Conservation (phyloP, 2,888 invertebrate genomes). For the Philereme transversata region DNA sequence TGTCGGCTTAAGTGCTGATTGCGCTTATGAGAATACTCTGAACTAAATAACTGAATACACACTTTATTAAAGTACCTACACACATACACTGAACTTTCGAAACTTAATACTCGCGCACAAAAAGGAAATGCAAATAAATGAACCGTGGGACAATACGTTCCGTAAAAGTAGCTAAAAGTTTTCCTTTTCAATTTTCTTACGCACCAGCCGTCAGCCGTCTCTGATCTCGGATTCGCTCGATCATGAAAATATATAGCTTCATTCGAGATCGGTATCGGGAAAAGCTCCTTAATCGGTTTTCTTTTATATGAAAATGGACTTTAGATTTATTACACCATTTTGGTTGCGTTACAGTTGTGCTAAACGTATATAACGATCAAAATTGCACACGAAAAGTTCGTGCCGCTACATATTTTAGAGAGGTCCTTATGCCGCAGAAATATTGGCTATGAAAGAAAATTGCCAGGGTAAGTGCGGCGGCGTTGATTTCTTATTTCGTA, state of each 20-base stretch:
- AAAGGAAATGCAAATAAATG: constrained; percentile 55
- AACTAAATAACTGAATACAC: constrained; percentile 1
- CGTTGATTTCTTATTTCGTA: constrained; percentile 80
- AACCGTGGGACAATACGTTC: constrained; percentile 58
- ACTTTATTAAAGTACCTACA: constrained; percentile 19
- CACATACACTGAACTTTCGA: constrained; percentile 17
- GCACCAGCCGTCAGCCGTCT: constrained; percentile 77
- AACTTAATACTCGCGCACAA: constrained; percentile 27
- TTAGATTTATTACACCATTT: constrained; percentile 79
- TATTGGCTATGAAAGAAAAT: constrained; percentile 77
- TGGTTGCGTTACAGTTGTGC: constrained; percentile 72
- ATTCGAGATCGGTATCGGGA: constrained; percentile 80
- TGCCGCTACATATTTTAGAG: constrained; percentile 69
- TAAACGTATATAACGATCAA: constrained; percentile 70
- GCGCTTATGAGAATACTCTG: constrained; percentile 25
- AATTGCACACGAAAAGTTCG: constrained; percentile 75
- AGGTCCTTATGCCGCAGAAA: constrained; percentile 61
- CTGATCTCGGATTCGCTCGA: constrained; percentile 78
- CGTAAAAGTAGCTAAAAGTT: constrained; percentile 70
- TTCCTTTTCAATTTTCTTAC: constrained; percentile 78
- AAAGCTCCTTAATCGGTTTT: constrained; percentile 83
- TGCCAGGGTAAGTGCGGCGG: constrained; percentile 72
- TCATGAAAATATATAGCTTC: constrained; percentile 84
- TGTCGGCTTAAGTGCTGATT: constrained; percentile 24
- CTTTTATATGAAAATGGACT: constrained; percentile 83